Evolutionary conservation across 2,888 invertebrate species (phyloP).

Genomic region (Lottia scabra): DNA sequence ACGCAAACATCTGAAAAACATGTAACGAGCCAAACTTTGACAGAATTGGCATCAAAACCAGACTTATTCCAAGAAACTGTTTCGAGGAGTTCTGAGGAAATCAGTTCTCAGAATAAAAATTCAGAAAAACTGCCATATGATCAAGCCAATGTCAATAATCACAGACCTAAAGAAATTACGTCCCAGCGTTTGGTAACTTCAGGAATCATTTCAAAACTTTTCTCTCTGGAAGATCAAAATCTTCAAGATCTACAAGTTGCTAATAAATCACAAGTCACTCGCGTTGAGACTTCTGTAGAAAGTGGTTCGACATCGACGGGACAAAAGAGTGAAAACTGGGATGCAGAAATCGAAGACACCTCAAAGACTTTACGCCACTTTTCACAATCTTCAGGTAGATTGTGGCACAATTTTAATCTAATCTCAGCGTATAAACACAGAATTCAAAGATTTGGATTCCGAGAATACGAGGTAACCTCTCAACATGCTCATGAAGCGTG

Average conservation of each 20-base stretch:
- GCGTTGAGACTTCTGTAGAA: not conserved
- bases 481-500: conserved; percentile 80
- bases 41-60: not conserved
- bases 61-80: not conserved
- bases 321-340: not conserved
- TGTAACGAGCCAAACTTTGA: not conserved
- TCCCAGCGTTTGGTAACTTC: no score
- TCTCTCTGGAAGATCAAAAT: no score
- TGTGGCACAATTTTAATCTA: conserved; percentile 79
- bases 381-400: conserved; percentile 74
- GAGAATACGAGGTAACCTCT: conserved; percentile 79
- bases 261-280: not conserved
- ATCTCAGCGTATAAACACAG: conserved; percentile 78
- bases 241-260: not conserved
- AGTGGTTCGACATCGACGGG: not conserved
- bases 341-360: not conserved
- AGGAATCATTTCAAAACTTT: no score
- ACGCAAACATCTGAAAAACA: not conserved
- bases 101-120: not conserved
- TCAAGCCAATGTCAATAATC: no score
- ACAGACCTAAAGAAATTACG: no score
- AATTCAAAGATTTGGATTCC: conserved; percentile 51
- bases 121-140: not conserved
- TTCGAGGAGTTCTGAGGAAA: not conserved
- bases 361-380: not conserved